Base-by-base conservation (phyloP, 2,888 invertebrate species). In the Drosophila rellima region DNA sequence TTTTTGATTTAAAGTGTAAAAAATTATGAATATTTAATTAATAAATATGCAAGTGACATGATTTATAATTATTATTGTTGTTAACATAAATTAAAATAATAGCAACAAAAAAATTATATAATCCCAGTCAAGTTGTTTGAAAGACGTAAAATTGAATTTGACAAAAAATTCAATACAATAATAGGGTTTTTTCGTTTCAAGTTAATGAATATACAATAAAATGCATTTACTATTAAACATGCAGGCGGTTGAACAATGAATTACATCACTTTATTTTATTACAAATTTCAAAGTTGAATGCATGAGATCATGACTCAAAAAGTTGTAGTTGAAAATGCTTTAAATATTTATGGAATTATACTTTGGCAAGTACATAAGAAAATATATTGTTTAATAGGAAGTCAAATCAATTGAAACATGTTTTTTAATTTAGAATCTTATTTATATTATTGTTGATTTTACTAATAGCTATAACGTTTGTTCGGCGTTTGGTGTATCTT, bases 1-100 rank as follows among this genome's bases (percentile, higher is more conserved):
- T 52, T 52, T 29, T 52, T 29, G n/a, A 29, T 20, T 40, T 18
- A 0, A 54, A 13, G 3, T 15, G n/a, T n/a, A 18, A 18, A 17
- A 54, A 31, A 29, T 40, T 20, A 42, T n/a, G 18, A n/a, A 18
- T 5, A 10, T 40, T 47, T 18, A 47, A 31, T 47, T 17, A 45
- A 66, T 39, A 39, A 63, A 51, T 31, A 40, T 51, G 29, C 33
- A 29, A 39, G 23, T 52, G 26, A 51, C 44, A 39, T 62, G 17
- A 55, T 54, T 69, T 51, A 55, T 44, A 50, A 62, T 37, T 48
- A 26, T 31, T 29, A 15, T 40, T 68, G 13, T 26, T 39, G 2
- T 13, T 39, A n/a, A 18, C 31, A 56, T 51, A 35, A 50, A 56
- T 64, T 47, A 33, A 39, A 5, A n/a, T 17, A 8, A 26, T n/a